A percentile compares a stretch with the other conserved stretches of the same genome.
Evolutionary conservation across 2,888 invertebrate genomes (phyloP).

Genomic region (Oscheius sp.): DNA sequence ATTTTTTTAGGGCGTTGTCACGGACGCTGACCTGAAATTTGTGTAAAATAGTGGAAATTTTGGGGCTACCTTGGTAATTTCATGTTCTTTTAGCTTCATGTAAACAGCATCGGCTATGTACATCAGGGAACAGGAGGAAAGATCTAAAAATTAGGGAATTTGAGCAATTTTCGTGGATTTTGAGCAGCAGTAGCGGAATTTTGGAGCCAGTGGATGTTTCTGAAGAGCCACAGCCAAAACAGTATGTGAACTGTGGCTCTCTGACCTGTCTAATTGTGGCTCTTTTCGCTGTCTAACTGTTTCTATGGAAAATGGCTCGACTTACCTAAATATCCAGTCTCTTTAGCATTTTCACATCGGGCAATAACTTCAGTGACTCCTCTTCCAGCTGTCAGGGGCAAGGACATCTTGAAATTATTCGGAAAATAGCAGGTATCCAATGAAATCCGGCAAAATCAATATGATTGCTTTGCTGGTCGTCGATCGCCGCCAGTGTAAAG

Average conservation of each 20-base stretch:
- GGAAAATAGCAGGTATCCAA: neutral
- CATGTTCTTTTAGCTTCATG: slow-evolving; percentile 61
- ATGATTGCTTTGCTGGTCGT: slow-evolving; percentile 2
- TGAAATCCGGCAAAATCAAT: neutral
- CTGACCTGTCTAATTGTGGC: too few species aligned
- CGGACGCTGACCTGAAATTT: slow-evolving; percentile 47
- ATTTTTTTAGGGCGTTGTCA: slow-evolving; percentile 66
- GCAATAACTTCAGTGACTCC: slow-evolving; percentile 69
- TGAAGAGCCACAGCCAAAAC: too few species aligned
- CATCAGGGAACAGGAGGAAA: slow-evolving; percentile 66
- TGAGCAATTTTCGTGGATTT: too few species aligned
- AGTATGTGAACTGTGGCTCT: too few species aligned
- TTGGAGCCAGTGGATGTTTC: too few species aligned
- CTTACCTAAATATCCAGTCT: slow-evolving; percentile 64
- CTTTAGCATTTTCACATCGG: slow-evolving; percentile 67
- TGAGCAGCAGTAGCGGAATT: too few species aligned
- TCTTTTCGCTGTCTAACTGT: too few species aligned
- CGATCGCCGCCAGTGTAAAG: slow-evolving; percentile 12
- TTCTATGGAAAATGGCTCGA: too few species aligned
- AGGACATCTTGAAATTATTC: slow-evolving; percentile 4
- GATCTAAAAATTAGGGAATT: slow-evolving; percentile 57
- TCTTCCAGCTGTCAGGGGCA: slow-evolving; percentile 55
- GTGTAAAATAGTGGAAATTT: too few species aligned
- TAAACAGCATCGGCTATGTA: slow-evolving; percentile 70
- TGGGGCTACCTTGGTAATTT: slow-evolving; percentile 41